Base-by-base conservation (phyloP, 2,113 vertebrate genomes). In the Oryzias javanicus region DNA sequence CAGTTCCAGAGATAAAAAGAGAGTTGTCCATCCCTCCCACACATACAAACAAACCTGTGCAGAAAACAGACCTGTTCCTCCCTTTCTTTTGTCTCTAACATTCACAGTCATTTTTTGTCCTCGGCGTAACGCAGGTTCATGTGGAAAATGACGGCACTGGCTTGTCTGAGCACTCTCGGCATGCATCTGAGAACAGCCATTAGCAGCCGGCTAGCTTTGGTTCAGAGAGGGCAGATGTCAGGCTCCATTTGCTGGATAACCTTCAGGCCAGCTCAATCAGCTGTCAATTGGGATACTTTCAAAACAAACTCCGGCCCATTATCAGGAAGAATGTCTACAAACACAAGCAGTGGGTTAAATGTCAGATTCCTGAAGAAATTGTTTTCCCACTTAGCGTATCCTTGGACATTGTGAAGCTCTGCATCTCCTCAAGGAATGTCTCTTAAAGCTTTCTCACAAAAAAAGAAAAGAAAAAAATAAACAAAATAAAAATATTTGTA, bases 261-360 rank as follows among this genome's bases (percentile, higher is more conserved):
- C 85, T 85, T 78, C 80, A 70, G 82, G 70, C 74, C 73, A 24
- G 73, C 79, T 85, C 78, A 65, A 82, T 85, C 83, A 79, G n/a
- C 72, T 70, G 63, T 72, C 78, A 75, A 64, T 60, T 62, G 67
- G 67, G 64, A 82, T 60, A 78, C 78, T 79, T 80, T 84, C 74
- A 72, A 67, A 80, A 84, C 77, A 64, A 69, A 72, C 74, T 64
- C 49, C 24, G 42, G 62, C 73, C 87, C 68, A 82, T 89, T 85
- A 83, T 79, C 61, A 27, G 64, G 42, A 76, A 65, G 77, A 82
- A 78, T 69, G 80, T 47, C 66, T 55, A 62, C 69, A 67, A 74
- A 80, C 74, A 70, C 74, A 68, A 69, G 76, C 72, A 54, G 54
- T 0, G 45, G 83, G 82, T 85, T 69, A 79, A 82, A 87, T 85